Percentiles rank a stretch among this genome's conserved stretches.
These are phyloP conservation scores for Cyclophora albipunctata DNA, from an alignment of 2,888 invertebrate species.

Conservation along the genomic window DNA sequence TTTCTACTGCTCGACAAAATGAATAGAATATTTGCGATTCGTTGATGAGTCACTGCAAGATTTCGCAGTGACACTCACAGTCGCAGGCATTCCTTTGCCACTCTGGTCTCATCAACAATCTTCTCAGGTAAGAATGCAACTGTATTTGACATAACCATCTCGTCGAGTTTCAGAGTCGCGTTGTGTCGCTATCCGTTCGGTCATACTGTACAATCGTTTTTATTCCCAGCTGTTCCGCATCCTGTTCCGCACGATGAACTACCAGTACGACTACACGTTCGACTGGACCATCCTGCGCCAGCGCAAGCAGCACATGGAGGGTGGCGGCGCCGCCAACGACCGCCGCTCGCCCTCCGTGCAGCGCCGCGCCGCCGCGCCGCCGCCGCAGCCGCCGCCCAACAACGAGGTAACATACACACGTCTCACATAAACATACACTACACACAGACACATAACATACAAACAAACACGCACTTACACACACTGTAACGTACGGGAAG, in stretches of 20 bases:
- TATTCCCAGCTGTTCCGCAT: conserved; percentile 88
- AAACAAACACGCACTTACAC: background rate
- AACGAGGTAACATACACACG: conserved; percentile 44
- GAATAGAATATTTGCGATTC: too few relatives aligned
- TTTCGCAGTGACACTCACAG: too few relatives aligned
- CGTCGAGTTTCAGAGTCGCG: too few relatives aligned
- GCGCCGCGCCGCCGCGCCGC: conserved; percentile 58
- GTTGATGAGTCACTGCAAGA: too few relatives aligned
- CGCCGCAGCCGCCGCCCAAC: conserved; percentile 59
- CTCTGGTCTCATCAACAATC: too few relatives aligned
- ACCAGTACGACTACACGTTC: conserved; percentile 99
- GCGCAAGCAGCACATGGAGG: conserved; percentile 77
- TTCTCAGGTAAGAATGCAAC: too few relatives aligned
- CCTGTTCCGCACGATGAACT: conserved; percentile 98
- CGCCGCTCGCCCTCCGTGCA: conserved; percentile 64
- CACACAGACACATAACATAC: background rate
- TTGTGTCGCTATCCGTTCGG: too few relatives aligned
- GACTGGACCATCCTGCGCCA: conserved; percentile 99
- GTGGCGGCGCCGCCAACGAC: conserved; percentile 50
- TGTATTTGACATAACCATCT: too few relatives aligned
- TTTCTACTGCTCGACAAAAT: too few relatives aligned
- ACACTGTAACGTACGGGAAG: too few relatives aligned
- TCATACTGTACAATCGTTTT: too few relatives aligned
- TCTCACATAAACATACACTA: conserved; percentile 4
- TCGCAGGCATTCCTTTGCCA: too few relatives aligned